Evolutionary conservation across 1,140 invertebrate genomes (phyloP), one percentile per base, ranked within the genome.

Genomic region (Drosophila simulans): DNA sequence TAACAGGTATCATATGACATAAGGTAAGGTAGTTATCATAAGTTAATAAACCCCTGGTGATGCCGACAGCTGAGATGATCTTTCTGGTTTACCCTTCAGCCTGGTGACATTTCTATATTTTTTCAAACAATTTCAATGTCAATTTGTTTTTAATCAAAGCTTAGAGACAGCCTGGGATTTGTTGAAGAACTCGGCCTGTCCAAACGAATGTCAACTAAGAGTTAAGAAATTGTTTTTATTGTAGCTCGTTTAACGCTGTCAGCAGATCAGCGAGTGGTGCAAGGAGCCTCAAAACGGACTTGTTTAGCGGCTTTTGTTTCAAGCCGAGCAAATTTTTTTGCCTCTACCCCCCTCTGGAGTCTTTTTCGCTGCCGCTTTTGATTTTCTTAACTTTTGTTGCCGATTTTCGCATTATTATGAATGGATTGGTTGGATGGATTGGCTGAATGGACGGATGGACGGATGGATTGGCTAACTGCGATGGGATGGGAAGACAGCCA

Each of bases 321-420:
- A 71, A 55, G 49, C 43, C 59, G 68, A 46, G 65, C 37, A 58
- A 53, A 49, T 59, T 56, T 85, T 85, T 86, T 63, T 54, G 57
- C 57, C 34, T 34, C 1, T 11, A 12, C 25, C 37, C 59, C 31
- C 68, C 52, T 72, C 65, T 83, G 66, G 52, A 54, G 75, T 85
- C 72, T 65, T n/a, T 52, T 15, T 22, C 81, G 80, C 75, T 54
- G 80, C 80, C 43, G 80, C 80, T 84, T 85, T 71, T 85, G 81
- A 84, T 85, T 85, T 81, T 59, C 74, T 75, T 58, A 77, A 80
- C 71, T 74, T 85, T 65, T 75, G 65, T 69, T 56, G 77, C 49
- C 66, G 55, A 66, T 78, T 75, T 82, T 82, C 79, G 79, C 76
- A 84, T 84, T 85, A 85, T 85, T 86, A 84, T 85, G 81, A 84